Base-by-base conservation (phyloP, 2,888 invertebrate genomes). In the Ennomos quercinarius region DNA sequence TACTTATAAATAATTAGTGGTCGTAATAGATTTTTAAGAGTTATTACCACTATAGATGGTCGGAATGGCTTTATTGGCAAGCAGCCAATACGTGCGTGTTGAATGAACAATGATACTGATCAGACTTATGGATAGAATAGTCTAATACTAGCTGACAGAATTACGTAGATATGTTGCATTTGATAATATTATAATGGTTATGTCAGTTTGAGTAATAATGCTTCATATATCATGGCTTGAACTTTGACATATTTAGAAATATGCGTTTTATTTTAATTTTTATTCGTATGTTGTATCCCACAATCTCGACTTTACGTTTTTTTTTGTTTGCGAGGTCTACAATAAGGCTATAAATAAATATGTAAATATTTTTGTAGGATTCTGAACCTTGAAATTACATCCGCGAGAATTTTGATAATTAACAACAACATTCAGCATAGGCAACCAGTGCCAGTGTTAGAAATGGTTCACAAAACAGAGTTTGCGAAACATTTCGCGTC, bases 401-500 rank as follows among this genome's bases (percentile, higher is more conserved):
- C 36, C 17, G 12, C n/a, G 34, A 39, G 36, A 27, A 35, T 12
- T 42, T 43, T 13, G 10, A 39, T 39, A 39, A 49, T 62, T 55
- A 66, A 64, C 53, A 37, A 52, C 53, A 61, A 44, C 57, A 41
- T 55, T 45, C 48, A 50, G 44, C 36, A 43, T 58, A 57, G 54
- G 58, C 58, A 57, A 47, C 57, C 39, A 45, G 50, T 27, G 17
- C 17, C 17, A 17, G 2, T 39, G 52, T 49, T 57, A 57, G 41
- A 55, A 70, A 59, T 57, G 46, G 57, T 57, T 54, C 55, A 70
- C 68, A 74, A 74, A 78, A 78, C 67, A 65, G 65, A 58, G 73
- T 81, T 91, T 89, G 77, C 87, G 89, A 90, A 89, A 91, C 77
- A 69, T 69, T 75, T 75, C 76, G 75, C 77, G 77, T 73, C 76